A percentile compares a stretch with the other conserved stretches of the same genome.
Evolutionary conservation across 2,797 vertebrate species (phyloP).

Genomic region (Enteromius trimaculatus): DNA sequence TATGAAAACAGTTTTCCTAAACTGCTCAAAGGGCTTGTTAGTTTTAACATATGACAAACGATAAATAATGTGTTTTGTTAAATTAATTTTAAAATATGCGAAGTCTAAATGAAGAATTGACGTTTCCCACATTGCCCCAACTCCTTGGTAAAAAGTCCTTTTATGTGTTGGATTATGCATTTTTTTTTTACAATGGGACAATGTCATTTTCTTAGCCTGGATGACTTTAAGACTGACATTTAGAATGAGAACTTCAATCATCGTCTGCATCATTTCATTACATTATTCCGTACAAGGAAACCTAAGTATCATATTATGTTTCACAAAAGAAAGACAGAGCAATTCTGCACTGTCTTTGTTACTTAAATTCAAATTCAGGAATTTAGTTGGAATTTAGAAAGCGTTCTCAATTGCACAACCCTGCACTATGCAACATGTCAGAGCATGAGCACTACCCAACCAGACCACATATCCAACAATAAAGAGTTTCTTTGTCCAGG

Average conservation of each 20-base stretch:
- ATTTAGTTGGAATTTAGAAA: background rate
- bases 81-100: background rate
- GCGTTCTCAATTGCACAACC: background rate
- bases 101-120: background rate
- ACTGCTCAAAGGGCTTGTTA: background rate
- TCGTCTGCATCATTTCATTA: background rate
- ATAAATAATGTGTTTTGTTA: background rate
- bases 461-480: conserved; percentile 14
- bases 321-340: background rate
- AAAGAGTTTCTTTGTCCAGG: conserved; percentile 46
- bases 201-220: background rate
- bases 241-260: background rate
- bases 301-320: background rate
- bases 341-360: background rate
- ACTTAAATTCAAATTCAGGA: conserved; percentile 1
- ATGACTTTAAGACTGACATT: background rate
- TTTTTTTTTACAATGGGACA: background rate
- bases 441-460: background rate
- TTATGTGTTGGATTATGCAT: background rate
- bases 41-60: background rate
- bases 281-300: background rate
- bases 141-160: background rate
- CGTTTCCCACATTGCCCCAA: background rate
- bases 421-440: conserved; percentile 26
- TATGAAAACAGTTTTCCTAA: background rate